Evolutionary conservation across 2,888 invertebrate genomes (phyloP).

Genomic region (Drosophila parthenogenetica): DNA sequence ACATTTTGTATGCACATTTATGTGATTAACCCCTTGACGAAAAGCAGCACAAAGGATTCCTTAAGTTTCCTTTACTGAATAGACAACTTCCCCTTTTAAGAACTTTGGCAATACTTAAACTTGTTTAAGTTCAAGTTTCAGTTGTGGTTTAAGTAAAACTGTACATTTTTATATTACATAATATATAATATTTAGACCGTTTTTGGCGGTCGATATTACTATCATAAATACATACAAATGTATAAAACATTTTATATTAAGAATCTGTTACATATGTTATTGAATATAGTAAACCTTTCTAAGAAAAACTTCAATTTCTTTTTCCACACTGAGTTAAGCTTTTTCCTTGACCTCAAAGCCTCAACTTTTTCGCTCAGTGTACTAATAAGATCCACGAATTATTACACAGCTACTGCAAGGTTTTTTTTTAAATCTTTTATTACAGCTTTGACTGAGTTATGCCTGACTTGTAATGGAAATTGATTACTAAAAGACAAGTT

Average conservation of each 20-base stretch:
- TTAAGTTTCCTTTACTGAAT: slow-evolving; percentile 23
- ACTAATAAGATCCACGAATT: background rate
- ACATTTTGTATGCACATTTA: slow-evolving; percentile 23
- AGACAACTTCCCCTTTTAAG: slow-evolving; percentile 8
- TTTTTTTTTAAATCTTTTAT: background rate
- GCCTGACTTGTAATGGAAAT: slow-evolving; percentile 6
- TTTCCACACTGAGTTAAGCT: too few species aligned
- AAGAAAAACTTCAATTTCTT: too few species aligned
- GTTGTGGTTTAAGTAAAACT: too few species aligned
- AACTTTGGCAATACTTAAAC: background rate
- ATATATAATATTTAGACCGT: too few species aligned
- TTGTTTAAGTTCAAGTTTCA: background rate
- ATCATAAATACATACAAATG: too few species aligned
- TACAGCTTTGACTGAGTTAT: slow-evolving; percentile 8
- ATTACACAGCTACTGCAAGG: background rate
- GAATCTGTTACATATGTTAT: too few species aligned
- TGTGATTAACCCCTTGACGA: slow-evolving; percentile 31
- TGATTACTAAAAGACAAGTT: slow-evolving; percentile 28
- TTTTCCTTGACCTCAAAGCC: too few species aligned
- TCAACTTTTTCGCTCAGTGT: background rate
- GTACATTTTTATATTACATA: too few species aligned
- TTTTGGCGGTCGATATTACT: too few species aligned
- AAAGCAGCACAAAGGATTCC: slow-evolving; percentile 16
- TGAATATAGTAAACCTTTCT: too few species aligned
- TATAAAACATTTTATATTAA: too few species aligned